Conservation (phyloP, 2,797 vertebrate species). For the Tarsius wallacei region DNA sequence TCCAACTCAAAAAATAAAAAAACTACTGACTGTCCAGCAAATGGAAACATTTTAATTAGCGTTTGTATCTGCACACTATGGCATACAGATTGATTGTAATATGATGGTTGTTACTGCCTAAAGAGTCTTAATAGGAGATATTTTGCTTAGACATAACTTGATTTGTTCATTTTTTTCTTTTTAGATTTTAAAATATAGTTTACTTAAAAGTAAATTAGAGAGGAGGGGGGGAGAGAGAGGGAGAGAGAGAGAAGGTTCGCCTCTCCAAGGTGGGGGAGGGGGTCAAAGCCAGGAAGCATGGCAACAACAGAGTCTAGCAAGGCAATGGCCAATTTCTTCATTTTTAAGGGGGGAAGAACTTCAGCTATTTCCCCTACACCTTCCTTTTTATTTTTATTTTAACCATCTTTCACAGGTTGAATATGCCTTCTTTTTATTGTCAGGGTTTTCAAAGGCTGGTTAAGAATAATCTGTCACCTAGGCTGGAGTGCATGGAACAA, state of each 20-base stretch:
- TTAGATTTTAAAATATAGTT: too few relatives aligned
- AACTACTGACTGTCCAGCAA: slow-evolving; percentile 34
- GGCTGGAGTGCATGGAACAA: too few relatives aligned
- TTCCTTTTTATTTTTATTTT: too few relatives aligned
- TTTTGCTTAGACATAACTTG: slow-evolving; percentile 18
- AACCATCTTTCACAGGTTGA: too few relatives aligned
- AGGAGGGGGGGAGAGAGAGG: too few relatives aligned
- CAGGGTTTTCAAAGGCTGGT: not conserved
- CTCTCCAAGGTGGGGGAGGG: too few relatives aligned
- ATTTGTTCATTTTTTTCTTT: not conserved
- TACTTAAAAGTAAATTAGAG: too few relatives aligned
- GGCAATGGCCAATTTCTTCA: not conserved
- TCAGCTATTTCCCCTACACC: not conserved
- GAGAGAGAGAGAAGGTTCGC: too few relatives aligned
- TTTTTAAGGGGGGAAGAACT: not conserved
- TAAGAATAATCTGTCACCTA: not conserved
- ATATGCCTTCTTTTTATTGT: not conserved
- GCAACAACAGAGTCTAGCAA: too few relatives aligned
- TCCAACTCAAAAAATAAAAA: not conserved
- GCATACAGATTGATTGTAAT: not conserved
- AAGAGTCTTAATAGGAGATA: not conserved
- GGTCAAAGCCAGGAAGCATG: too few relatives aligned
- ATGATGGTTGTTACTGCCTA: not conserved
- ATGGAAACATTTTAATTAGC: slow-evolving; percentile 36
- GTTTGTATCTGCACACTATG: not conserved